A percentile compares a stretch with the other conserved stretches of the same genome.
These are phyloP conservation scores for Bucco capensis DNA, from an alignment of 2,113 vertebrate species.

Conservation along the genomic window DNA sequence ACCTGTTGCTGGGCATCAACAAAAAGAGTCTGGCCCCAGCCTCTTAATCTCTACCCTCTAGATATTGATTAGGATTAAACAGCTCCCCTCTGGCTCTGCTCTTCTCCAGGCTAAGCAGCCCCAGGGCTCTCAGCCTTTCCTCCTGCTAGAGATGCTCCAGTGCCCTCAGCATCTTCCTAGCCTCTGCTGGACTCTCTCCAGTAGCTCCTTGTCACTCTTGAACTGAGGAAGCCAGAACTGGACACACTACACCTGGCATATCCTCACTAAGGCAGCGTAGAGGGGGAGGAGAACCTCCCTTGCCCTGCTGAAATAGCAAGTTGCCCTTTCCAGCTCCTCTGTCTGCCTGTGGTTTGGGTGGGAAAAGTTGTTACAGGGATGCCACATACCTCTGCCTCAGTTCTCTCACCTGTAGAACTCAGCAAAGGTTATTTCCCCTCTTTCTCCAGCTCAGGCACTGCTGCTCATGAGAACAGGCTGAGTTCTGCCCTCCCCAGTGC, in stretches of 20 bases:
- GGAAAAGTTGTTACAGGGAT: background rate
- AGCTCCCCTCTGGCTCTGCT: background rate
- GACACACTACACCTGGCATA: background rate
- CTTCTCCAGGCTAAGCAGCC: background rate
- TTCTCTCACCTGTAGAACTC: background rate
- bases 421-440: background rate
- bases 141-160: background rate
- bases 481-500: accelerated
- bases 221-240: background rate
- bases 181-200: background rate
- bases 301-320: background rate
- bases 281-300: background rate
- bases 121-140: background rate
- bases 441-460: background rate
- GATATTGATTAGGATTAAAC: background rate
- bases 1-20: background rate
- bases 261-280: background rate
- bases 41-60: background rate
- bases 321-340: background rate
- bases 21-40: background rate
- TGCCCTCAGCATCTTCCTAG: background rate
- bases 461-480: background rate
- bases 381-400: background rate
- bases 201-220: background rate
- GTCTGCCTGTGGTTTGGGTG: background rate